A percentile compares a stretch with the other conserved stretches of the same genome.
These are phyloP conservation scores for Gracilinanus agilis DNA, from an alignment of 2,113 vertebrate genomes.

Conservation along the genomic window DNA sequence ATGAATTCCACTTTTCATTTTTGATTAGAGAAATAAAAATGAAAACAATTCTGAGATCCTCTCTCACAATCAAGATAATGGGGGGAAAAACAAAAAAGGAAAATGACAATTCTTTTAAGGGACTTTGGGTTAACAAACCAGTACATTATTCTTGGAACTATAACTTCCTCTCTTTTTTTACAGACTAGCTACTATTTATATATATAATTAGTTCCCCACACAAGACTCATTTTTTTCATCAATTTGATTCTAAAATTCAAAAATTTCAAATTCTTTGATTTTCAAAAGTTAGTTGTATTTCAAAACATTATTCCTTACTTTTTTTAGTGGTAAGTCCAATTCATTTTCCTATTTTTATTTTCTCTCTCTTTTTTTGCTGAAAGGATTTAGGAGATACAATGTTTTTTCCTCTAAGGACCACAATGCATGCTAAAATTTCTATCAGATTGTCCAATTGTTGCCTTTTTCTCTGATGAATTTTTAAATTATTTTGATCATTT, in stretches of 20 bases:
- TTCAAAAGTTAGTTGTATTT: not conserved
- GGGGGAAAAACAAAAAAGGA: not conserved
- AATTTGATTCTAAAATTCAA: not conserved
- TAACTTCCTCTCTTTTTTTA: not conserved
- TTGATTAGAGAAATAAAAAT: not conserved
- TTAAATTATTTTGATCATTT: not conserved
- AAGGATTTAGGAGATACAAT: no score
- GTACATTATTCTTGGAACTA: not conserved
- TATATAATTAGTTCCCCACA: not conserved
- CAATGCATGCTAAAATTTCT: no score
- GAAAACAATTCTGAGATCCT: not conserved
- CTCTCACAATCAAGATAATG: not conserved
- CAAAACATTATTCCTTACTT: not conserved
- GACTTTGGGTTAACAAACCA: not conserved
- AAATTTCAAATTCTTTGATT: not conserved
- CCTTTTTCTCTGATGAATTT: not conserved
- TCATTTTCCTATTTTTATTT: no score
- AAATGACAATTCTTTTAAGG: not conserved
- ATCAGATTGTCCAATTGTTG: no score
- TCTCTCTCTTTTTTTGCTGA: no score
- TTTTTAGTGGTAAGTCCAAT: no score
- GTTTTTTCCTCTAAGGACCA: no score
- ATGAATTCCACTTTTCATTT: not conserved
- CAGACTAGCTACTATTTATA: not conserved
- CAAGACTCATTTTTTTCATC: not conserved